Evolutionary conservation across 2,113 vertebrate genomes (phyloP).

Genomic region (Oceanites oceanicus): DNA sequence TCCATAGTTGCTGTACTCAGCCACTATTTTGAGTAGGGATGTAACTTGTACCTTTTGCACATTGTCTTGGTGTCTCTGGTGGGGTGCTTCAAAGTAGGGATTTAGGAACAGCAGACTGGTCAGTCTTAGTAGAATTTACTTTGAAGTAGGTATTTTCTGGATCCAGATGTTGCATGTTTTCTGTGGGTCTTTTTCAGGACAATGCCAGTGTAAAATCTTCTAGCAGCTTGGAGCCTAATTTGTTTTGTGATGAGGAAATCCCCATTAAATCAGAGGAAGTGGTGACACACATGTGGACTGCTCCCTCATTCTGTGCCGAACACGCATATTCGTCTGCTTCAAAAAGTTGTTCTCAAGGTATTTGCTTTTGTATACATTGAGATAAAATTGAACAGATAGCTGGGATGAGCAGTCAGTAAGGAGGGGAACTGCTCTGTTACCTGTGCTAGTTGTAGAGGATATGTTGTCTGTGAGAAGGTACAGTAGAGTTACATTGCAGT

Average conservation of each 20-base stretch:
- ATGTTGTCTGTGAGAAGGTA: background rate
- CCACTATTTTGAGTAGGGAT: background rate
- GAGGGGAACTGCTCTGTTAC: background rate
- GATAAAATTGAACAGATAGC: background rate
- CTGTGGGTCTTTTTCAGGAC: slow-evolving; percentile 78
- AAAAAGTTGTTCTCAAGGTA: slow-evolving; percentile 95
- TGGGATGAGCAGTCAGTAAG: background rate
- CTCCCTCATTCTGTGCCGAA: slow-evolving; percentile 93
- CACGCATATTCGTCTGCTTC: slow-evolving; percentile 98
- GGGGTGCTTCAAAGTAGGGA: background rate
- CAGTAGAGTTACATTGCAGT: background rate
- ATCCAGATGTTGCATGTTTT: background rate
- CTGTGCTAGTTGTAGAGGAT: background rate
- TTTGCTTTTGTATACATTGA: background rate
- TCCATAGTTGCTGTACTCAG: background rate
- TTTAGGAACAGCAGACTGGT: background rate
- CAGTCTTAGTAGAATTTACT: background rate
- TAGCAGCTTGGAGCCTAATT: slow-evolving; percentile 83
- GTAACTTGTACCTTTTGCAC: background rate
- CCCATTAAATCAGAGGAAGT: slow-evolving; percentile 98
- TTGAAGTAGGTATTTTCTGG: background rate
- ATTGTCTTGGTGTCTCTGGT: background rate
- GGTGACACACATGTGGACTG: slow-evolving; percentile 98
- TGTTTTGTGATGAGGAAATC: slow-evolving; percentile 98
- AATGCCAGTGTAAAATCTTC: slow-evolving; percentile 94